Evolutionary conservation across 2,797 vertebrate genomes (phyloP).

Genomic region (Fistularia commersonii): DNA sequence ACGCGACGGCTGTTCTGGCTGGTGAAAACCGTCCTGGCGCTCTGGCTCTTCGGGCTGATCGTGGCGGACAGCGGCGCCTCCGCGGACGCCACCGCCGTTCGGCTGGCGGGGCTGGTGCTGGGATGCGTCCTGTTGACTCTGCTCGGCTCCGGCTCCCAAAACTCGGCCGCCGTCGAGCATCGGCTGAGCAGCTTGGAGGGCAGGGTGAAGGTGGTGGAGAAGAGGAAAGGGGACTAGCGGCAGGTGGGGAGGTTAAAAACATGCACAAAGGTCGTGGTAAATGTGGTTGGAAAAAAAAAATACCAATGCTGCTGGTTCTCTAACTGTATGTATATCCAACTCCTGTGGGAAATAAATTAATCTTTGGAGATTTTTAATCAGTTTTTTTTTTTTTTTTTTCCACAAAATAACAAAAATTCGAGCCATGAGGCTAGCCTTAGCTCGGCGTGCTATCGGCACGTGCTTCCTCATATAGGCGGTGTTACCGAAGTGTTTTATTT

Average conservation of each 20-base stretch:
- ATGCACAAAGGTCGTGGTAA: conserved; percentile 39
- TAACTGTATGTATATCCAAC: conserved; percentile 24
- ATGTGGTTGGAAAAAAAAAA: neutral
- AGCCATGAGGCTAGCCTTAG: too few relatives aligned
- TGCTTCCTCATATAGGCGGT: too few relatives aligned
- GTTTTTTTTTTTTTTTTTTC: too few relatives aligned
- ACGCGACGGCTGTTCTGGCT: conserved; percentile 71
- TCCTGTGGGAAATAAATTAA: conserved; percentile 55
- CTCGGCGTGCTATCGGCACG: too few relatives aligned
- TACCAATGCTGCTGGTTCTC: too few relatives aligned
- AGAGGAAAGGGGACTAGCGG: conserved; percentile 40
- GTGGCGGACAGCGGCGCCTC: conserved; percentile 56
- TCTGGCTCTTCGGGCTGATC: conserved; percentile 74
- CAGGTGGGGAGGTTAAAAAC: neutral
- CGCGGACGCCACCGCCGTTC: conserved; percentile 59
- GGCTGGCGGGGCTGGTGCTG: conserved; percentile 67
- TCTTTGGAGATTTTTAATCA: conserved; percentile 59
- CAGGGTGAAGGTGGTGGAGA: conserved; percentile 66
- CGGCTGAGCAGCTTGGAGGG: conserved; percentile 68
- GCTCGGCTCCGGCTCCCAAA: conserved; percentile 41
- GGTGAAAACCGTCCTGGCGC: conserved; percentile 60
- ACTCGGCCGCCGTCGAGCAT: conserved; percentile 47
- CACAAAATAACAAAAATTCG: too few relatives aligned
- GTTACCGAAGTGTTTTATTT: too few relatives aligned
- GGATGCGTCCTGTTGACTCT: conserved; percentile 61